phyloP scores from a whole-genome alignment of 2,797 vertebrate genomes.

The Hybognathus amarus region DNA sequence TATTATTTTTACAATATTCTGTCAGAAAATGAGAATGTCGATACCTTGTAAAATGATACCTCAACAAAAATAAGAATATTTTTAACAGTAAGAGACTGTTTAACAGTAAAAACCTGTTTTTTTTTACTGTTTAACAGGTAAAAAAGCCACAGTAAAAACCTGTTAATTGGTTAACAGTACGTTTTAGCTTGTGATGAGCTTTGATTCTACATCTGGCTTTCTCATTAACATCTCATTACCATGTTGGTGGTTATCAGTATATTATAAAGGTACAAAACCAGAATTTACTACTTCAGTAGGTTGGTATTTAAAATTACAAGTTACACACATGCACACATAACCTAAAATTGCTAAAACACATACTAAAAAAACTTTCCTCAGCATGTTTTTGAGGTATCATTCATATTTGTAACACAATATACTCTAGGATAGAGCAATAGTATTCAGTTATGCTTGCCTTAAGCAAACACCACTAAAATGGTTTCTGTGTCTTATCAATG shows the following conservation, averaged over 20 bases:
- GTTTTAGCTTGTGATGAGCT: not conserved
- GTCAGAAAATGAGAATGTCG: too few species aligned
- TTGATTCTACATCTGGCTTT: not conserved
- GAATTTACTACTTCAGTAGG: not conserved
- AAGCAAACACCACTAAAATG: not conserved
- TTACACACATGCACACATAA: not conserved
- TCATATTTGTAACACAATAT: not conserved
- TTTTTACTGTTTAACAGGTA: too few species aligned
- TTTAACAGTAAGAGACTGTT: too few species aligned
- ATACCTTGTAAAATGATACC: too few species aligned
- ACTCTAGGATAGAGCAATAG: not conserved
- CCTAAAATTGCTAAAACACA: not conserved
- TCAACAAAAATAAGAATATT: too few species aligned
- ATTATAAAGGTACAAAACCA: not conserved
- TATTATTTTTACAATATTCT: too few species aligned
- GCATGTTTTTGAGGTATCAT: not conserved
- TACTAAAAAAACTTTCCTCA: not conserved
- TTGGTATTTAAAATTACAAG: not conserved
- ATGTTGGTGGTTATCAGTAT: not conserved
- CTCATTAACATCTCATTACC: not conserved
- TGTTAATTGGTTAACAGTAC: too few species aligned
- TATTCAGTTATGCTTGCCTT: not conserved
- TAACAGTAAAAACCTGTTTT: too few species aligned
- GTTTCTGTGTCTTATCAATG: not conserved
- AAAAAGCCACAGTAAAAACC: too few species aligned